Evolutionary conservation across 1,140 invertebrate genomes (phyloP), one percentile per base, ranked within the genome.

Genomic region (Aleiodes sp.): DNA sequence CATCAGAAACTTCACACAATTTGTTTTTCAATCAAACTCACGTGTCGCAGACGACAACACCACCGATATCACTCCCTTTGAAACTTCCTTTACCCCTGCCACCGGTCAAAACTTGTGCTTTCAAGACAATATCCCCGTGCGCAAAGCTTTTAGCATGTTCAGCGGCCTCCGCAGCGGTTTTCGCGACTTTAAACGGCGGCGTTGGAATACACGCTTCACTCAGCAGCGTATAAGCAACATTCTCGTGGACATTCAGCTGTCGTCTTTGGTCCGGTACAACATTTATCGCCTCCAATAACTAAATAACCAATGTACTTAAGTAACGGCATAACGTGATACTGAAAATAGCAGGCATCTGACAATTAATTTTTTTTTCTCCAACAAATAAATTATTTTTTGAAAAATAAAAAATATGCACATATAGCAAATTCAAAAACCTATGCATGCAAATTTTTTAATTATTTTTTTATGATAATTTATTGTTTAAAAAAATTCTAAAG

Each of bases 101-200:
- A 76, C 97, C 97, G 73, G 97, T 95, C 64, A 99, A 88, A 14
- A 99, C 97, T 88, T 99, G 97, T 16, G 97, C 97, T 85, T 99
- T 99, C 37, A 99, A 87, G 3, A 99, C 96, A 61, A 96, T 90
- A 78, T 96, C 94, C 76, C 94, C 94, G n/a, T 92, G 90, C 71
- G 95, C 93, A 14, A 98, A 88, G 33, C 92, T 88, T 71, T 89
- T 86, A 7, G 96, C 96, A 81, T 95, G 91, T 78, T 95, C 90
- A 16, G 86, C 86, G 24, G 95, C 96, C 85, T 98, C 96, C 66
- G 94, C 90, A 37, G 92, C 89, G 43, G 91, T 93, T 77, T 91
- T 92, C 1, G 97, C 97, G 35, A 98, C 93, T 65, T 95, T 94
- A 87, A 98, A 98, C 79, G 93, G 94, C 6, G 97, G 97, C 7